Conservation (phyloP, 2,113 vertebrate species). For the Ctenomys sociabilis region DNA sequence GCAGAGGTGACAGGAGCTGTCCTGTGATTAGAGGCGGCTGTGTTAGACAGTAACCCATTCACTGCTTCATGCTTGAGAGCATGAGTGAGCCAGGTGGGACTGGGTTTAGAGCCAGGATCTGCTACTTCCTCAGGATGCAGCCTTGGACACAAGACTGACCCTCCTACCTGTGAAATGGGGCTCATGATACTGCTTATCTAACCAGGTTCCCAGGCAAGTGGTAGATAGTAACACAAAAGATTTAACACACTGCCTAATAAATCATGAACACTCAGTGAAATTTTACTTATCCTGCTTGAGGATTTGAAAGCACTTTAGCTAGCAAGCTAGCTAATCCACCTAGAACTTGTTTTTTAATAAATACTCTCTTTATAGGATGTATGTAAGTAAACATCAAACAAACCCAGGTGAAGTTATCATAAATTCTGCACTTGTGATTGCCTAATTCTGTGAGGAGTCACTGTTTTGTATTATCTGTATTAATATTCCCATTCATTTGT, state of each 20-base stretch:
- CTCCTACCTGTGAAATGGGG: neutral
- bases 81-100: neutral
- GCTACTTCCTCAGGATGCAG: neutral
- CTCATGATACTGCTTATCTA: neutral
- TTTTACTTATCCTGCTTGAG: neutral
- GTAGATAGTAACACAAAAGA: neutral
- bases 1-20: neutral
- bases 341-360: conserved; percentile 45
- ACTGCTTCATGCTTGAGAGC: neutral
- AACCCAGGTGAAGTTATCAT: conserved; percentile 21
- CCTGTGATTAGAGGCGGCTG: neutral
- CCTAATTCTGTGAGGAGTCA: neutral
- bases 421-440: neutral
- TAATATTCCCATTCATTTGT: conserved; percentile 21
- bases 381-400: neutral
- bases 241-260: neutral
- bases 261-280: neutral
- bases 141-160: neutral
- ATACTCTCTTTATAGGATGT: neutral
- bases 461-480: neutral
- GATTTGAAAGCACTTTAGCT: neutral
- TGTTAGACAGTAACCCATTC: neutral
- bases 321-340: neutral
- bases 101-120: neutral
- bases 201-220: neutral